Evolutionary conservation across 2,888 invertebrate species (phyloP).

Genomic region (Dasypogon diadema): DNA sequence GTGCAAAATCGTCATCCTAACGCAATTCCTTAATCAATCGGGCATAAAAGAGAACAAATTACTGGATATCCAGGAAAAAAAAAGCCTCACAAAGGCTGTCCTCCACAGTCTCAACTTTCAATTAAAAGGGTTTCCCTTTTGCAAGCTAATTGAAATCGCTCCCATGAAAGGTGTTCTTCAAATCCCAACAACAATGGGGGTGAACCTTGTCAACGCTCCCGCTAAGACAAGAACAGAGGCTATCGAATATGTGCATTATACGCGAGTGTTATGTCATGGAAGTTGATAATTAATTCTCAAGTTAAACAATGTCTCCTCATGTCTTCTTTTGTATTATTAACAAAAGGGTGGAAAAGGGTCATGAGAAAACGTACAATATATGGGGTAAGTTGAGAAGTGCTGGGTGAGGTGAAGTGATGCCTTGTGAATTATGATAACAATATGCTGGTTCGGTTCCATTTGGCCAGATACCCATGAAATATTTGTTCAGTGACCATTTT

Average conservation of each 20-base stretch:
- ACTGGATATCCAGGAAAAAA: constrained; percentile 14
- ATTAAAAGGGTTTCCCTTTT: constrained; percentile 42
- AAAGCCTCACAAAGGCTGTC: not conserved
- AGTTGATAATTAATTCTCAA: constrained; percentile 43
- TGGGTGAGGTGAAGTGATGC: constrained; percentile 27
- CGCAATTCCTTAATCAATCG: not conserved
- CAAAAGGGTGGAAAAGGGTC: constrained; percentile 28
- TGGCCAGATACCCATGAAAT: not conserved
- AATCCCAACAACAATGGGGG: constrained; percentile 12
- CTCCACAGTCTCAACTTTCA: constrained; percentile 24
- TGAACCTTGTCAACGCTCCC: constrained; percentile 14
- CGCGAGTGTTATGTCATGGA: constrained; percentile 16
- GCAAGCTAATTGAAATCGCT: constrained; percentile 36
- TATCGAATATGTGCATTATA: constrained; percentile 34
- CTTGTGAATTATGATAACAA: constrained; percentile 40
- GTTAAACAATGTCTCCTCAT: constrained; percentile 34
- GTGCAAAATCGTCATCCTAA: constrained; percentile 15
- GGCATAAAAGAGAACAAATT: not conserved
- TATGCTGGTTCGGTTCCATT: constrained; percentile 23
- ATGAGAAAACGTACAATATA: constrained; percentile 4
- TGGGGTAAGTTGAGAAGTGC: constrained; percentile 38
- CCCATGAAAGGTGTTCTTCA: constrained; percentile 17
- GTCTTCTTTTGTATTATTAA: constrained; percentile 18
- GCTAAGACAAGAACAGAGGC: not conserved
- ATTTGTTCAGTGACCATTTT: constrained; percentile 20